Evolutionary conservation across 1,140 invertebrate genomes (phyloP).

Genomic region (Temnothorax longispinosus): DNA sequence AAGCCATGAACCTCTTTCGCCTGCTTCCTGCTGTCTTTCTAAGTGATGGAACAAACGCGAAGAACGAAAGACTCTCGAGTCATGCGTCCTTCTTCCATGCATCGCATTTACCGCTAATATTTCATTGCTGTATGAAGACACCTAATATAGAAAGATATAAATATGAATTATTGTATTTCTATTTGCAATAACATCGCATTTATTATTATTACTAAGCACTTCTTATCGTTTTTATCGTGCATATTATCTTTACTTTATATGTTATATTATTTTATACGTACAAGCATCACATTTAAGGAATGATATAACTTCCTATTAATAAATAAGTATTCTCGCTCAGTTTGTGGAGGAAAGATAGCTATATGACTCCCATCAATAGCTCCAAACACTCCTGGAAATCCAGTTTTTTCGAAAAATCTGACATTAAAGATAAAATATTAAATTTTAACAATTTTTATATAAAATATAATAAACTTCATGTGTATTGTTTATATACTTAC

Average conservation of each 20-base stretch:
- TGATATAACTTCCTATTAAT: not conserved
- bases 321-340: not conserved
- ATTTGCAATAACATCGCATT: not conserved
- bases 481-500: not conserved
- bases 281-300: conserved; percentile 21
- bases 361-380: not conserved
- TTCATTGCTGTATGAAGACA: too few species aligned
- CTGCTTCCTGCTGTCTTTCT: too few species aligned
- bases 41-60: too few species aligned
- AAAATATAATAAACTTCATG: too few species aligned
- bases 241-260: not conserved
- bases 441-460: not conserved
- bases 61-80: too few species aligned
- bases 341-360: not conserved
- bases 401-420: conserved; percentile 19
- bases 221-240: not conserved
- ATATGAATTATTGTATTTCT: not conserved
- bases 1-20: too few species aligned
- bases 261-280: not conserved
- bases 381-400: conserved; percentile 10
- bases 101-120: too few species aligned
- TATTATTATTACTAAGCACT: not conserved
- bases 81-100: too few species aligned
- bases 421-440: not conserved
- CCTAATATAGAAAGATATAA: not conserved